phyloP scores from a whole-genome alignment of 1,140 invertebrate species.

The Pollicipes pollicipes region DNA sequence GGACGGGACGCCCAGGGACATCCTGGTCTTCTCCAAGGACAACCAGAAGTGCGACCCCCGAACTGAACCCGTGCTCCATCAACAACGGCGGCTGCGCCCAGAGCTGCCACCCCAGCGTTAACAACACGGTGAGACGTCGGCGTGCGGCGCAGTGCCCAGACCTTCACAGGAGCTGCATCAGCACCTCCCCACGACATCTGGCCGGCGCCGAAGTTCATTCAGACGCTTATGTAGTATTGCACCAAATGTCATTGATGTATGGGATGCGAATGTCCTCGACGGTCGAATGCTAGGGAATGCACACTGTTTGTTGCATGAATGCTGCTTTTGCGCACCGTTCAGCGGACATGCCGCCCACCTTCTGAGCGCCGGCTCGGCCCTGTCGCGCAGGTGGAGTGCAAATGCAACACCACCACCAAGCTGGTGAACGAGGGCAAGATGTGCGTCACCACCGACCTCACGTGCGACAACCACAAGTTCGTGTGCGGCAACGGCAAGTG shows the following conservation, averaged over 20 bases:
- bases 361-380: too few relatives aligned
- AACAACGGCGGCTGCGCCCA: constrained; percentile 93
- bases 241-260: too few relatives aligned
- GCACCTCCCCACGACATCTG: too few relatives aligned
- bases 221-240: too few relatives aligned
- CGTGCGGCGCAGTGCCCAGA: too few relatives aligned
- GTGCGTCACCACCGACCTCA: constrained; percentile 72
- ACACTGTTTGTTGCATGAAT: constrained; percentile 7
- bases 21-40: constrained; percentile 65
- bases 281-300: neutral
- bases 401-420: constrained; percentile 65
- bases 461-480: constrained; percentile 73
- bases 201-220: too few relatives aligned
- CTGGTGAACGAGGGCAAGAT: constrained; percentile 79
- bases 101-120: constrained; percentile 72
- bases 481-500: constrained; percentile 87
- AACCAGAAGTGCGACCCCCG: constrained; percentile 50
- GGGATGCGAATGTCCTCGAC: too few relatives aligned
- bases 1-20: constrained; percentile 75
- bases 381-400: constrained; percentile 46
- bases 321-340: too few relatives aligned
- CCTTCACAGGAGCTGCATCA: too few relatives aligned
- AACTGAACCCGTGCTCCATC: constrained; percentile 62
- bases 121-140: constrained; percentile 47
- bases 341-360: too few relatives aligned